Percentiles rank a stretch among this genome's conserved stretches.
These are phyloP conservation scores for Drosophila picticornis DNA, from an alignment of 2,888 invertebrate genomes.

Conservation along the genomic window DNA sequence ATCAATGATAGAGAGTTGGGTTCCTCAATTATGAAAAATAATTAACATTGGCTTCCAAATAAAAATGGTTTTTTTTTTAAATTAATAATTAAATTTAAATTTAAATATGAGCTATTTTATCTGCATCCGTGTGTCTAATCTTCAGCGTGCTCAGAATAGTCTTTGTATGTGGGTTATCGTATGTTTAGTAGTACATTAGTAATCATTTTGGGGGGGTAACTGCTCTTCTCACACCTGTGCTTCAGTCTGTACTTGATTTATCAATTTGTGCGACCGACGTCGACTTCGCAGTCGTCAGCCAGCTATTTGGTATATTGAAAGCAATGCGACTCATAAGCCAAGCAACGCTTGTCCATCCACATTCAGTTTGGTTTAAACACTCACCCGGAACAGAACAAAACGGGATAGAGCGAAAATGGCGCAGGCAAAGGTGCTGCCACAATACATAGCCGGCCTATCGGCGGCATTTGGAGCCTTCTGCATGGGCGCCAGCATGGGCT, in stretches of 20 bases:
- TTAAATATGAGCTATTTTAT: neutral
- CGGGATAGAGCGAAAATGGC: conserved; percentile 33
- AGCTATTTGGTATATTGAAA: conserved; percentile 37
- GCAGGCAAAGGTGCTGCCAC: conserved; percentile 62
- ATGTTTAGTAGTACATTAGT: neutral
- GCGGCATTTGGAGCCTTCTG: conserved; percentile 75
- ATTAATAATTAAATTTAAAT: neutral
- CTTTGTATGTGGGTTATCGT: neutral
- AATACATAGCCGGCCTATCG: conserved; percentile 70
- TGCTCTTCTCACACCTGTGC: conserved; percentile 6
- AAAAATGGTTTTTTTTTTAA: neutral
- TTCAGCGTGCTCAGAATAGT: neutral
- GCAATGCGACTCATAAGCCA: conserved; percentile 40
- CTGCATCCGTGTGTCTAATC: neutral
- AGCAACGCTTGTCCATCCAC: conserved; percentile 32
- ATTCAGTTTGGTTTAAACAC: conserved; percentile 50
- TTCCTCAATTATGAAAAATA: neutral
- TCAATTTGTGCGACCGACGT: conserved; percentile 13
- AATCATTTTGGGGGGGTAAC: neutral
- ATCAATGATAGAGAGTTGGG: neutral
- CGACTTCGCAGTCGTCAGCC: conserved; percentile 22
- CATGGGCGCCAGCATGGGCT: conserved; percentile 69
- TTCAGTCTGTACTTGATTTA: conserved; percentile 19
- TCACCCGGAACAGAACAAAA: conserved; percentile 29
- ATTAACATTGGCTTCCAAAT: neutral